Percentiles rank a stretch among this genome's conserved stretches.
These are phyloP conservation scores for Setophaga petechia DNA, from an alignment of 2,113 vertebrate species.

Conservation along the genomic window DNA sequence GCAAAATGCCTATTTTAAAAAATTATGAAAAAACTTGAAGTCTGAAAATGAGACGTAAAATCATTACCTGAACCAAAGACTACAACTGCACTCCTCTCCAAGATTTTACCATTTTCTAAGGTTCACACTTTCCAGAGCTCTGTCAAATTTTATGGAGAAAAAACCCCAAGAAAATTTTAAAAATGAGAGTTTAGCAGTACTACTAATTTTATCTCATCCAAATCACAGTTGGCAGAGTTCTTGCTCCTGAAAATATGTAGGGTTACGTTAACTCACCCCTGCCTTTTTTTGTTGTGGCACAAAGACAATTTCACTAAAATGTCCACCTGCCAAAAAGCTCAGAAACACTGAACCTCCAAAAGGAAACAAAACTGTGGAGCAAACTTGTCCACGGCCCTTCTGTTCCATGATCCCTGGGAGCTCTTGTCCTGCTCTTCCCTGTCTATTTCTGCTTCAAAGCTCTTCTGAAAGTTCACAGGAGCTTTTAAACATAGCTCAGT, in stretches of 20 bases:
- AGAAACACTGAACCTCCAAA: not conserved
- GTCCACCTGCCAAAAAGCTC: not conserved
- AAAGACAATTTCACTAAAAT: not conserved
- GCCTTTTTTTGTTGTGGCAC: not conserved
- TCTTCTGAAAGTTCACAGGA: not conserved
- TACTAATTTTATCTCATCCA: not conserved
- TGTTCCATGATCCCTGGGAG: not conserved
- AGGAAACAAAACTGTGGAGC: not conserved
- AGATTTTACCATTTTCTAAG: not conserved
- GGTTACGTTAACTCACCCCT: not conserved
- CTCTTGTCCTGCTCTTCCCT: not conserved
- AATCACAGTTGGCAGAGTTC: not conserved
- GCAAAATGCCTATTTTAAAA: not conserved
- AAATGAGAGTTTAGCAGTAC: not conserved
- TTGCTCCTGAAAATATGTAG: not conserved
- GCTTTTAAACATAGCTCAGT: not conserved
- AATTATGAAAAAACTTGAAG: not conserved
- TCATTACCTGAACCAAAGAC: not conserved
- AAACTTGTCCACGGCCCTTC: not conserved
- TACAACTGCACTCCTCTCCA: not conserved
- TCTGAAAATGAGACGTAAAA: not conserved
- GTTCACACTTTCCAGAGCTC: not conserved
- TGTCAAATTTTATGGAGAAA: not conserved
- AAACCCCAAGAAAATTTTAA: not conserved
- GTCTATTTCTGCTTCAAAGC: not conserved